Evolutionary conservation across 2,888 invertebrate genomes (phyloP).

Genomic region (Erannis defoliaria): DNA sequence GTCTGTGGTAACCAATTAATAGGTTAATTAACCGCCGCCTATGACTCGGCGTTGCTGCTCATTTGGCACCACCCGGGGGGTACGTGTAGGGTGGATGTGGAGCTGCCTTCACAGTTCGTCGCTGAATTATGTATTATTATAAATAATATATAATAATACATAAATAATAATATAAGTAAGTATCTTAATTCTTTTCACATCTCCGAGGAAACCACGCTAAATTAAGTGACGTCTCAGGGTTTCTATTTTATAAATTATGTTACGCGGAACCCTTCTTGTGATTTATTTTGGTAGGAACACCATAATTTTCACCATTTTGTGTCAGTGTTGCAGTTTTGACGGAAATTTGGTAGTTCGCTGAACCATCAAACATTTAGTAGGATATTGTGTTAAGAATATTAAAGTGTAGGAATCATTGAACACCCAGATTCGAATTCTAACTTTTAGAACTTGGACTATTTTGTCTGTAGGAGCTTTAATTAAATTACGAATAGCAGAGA

Average conservation of each 20-base stretch:
- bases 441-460: too few species aligned
- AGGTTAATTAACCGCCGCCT: too few species aligned
- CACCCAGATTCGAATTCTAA: too few species aligned
- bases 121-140: too few species aligned
- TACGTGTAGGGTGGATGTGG: too few species aligned
- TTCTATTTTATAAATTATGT: slow-evolving; percentile 48
- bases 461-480: not conserved
- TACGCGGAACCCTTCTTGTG: slow-evolving; percentile 38
- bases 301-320: slow-evolving; percentile 32
- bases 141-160: too few species aligned
- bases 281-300: slow-evolving; percentile 34
- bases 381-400: not conserved
- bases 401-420: not conserved
- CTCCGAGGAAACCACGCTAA: not conserved
- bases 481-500: too few species aligned
- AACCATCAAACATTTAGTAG: not conserved
- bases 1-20: too few species aligned
- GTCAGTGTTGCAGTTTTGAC: slow-evolving; percentile 14
- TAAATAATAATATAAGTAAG: not conserved
- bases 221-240: slow-evolving; percentile 47
- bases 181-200: not conserved
- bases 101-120: too few species aligned
- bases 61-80: too few species aligned
- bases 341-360: slow-evolving; percentile 9
- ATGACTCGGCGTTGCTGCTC: too few species aligned